These are phyloP conservation scores for Zaprionus tsacasi DNA, from an alignment of 1,140 invertebrate species.

Conservation along the genomic window DNA sequence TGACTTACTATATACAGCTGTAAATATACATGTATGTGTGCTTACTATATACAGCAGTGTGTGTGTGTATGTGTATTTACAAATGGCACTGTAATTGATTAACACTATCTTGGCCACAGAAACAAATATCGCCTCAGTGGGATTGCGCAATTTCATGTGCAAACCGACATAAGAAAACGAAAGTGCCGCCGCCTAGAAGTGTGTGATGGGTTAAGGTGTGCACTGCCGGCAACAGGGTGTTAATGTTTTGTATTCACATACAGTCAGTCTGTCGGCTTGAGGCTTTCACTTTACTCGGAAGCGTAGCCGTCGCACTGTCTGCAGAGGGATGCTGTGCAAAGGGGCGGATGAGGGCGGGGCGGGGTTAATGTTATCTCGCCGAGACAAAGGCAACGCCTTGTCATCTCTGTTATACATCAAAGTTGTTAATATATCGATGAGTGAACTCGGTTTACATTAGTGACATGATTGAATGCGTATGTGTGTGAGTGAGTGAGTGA, in stretches of 20 bases:
- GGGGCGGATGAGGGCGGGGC: constrained; percentile 13
- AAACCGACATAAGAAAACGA: constrained; percentile 18
- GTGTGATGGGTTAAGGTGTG: constrained; percentile 33
- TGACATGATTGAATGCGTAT: constrained; percentile 8
- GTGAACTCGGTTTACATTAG: constrained; percentile 11
- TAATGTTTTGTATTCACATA: constrained; percentile 60
- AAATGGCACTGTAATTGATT: no score
- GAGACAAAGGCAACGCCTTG: constrained; percentile 36
- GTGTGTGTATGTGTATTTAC: constrained; percentile 10
- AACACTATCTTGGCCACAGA: constrained; percentile 14
- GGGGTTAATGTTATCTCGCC: not conserved
- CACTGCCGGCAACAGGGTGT: constrained; percentile 8
- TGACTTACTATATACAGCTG: constrained; percentile 41
- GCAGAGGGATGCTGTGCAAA: not conserved
- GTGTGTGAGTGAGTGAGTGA: not conserved
- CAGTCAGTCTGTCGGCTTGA: constrained; percentile 13
- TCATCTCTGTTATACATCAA: constrained; percentile 25
- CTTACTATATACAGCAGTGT: constrained; percentile 10
- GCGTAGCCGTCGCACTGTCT: not conserved
- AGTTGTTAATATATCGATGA: constrained; percentile 25
- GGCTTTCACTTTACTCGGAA: constrained; percentile 72
- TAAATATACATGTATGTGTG: constrained; percentile 12
- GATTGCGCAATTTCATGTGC: constrained; percentile 17
- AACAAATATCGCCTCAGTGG: constrained; percentile 27
- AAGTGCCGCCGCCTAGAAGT: constrained; percentile 42